Percentiles rank a stretch among this genome's conserved stretches.
phyloP scores from a whole-genome alignment of 2,113 vertebrate species.

The Dasypus novemcinctus region DNA sequence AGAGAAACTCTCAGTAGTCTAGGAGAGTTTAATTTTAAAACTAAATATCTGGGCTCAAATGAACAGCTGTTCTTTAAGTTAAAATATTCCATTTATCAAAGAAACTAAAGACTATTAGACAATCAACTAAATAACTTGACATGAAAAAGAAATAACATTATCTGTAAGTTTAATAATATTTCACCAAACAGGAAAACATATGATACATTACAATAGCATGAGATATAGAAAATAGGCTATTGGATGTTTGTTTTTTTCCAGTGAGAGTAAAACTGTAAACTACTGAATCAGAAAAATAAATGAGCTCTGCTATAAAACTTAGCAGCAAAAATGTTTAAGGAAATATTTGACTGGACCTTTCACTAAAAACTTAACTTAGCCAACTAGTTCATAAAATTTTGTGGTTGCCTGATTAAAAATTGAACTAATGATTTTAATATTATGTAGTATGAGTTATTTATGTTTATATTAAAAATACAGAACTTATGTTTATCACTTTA shows the following conservation, averaged over 20 bases:
- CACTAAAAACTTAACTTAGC: not conserved
- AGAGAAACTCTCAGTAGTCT: not conserved
- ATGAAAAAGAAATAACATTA: conserved; percentile 47
- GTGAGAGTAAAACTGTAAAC: conserved; percentile 11
- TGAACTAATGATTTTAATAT: not conserved
- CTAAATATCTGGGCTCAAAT: conserved; percentile 27
- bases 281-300: conserved; percentile 48
- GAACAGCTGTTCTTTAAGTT: conserved; percentile 64
- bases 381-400: not conserved
- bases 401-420: not conserved
- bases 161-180: conserved; percentile 46
- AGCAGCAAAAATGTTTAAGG: not conserved
- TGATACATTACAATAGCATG: conserved; percentile 39
- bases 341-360: not conserved
- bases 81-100: conserved; percentile 63
- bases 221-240: conserved; percentile 32
- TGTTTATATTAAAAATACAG: not conserved
- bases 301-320: not conserved
- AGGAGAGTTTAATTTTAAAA: conserved; percentile 38
- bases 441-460: not conserved
- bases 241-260: not conserved
- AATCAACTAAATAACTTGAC: conserved; percentile 68
- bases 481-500: not conserved
- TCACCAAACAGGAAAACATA: conserved; percentile 61
- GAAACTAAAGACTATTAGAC: conserved; percentile 37